These are phyloP conservation scores for Tadarida brasiliensis DNA, from an alignment of 2,797 vertebrate genomes.

Conservation along the genomic window DNA sequence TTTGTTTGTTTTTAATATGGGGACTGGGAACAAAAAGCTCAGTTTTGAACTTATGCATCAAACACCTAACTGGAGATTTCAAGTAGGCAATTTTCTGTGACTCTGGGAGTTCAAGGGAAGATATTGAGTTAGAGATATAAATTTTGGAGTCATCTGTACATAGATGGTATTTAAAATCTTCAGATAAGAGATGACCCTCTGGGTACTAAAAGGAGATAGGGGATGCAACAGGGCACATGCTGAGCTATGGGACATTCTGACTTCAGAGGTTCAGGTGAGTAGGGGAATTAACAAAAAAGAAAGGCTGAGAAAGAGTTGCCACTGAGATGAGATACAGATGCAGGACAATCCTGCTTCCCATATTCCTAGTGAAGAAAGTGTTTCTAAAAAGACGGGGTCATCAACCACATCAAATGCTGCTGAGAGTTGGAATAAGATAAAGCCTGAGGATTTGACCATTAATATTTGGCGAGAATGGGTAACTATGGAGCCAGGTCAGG, in stretches of 20 bases:
- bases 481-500: not conserved
- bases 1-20: conserved; percentile 2
- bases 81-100: not conserved
- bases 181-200: not conserved
- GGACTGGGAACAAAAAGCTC: not conserved
- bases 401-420: not conserved
- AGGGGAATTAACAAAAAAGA: not conserved
- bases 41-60: not conserved
- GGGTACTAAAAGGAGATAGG: not conserved
- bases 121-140: not conserved
- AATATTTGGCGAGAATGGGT: not conserved
- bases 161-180: not conserved
- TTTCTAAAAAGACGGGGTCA: not conserved
- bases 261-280: not conserved
- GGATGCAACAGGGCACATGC: not conserved
- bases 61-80: not conserved
- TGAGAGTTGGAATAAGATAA: not conserved
- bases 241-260: not conserved
- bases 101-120: not conserved
- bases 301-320: not conserved
- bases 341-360: not conserved
- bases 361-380: not conserved
- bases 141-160: not conserved
- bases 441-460: not conserved
- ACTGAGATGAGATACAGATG: not conserved